phyloP scores from a whole-genome alignment of 2,888 invertebrate genomes.

The Tipula lateralis region DNA sequence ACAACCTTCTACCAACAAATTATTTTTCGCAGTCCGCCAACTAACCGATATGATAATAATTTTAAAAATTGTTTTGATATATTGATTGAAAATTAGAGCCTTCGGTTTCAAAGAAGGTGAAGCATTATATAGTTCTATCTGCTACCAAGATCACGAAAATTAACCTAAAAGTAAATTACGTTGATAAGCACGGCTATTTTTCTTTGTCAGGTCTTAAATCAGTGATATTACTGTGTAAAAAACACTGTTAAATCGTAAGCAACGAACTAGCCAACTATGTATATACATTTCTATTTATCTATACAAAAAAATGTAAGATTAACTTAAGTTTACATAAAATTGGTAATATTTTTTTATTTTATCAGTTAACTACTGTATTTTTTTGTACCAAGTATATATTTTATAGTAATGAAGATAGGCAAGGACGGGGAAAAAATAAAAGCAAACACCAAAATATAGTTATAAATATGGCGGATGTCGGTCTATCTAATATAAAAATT shows the following conservation, averaged over 20 bases:
- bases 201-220: too few species aligned
- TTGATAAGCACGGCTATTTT: too few species aligned
- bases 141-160: too few species aligned
- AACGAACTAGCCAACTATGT: background rate
- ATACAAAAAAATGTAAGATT: background rate
- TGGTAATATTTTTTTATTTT: background rate
- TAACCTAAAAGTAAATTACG: too few species aligned
- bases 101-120: too few species aligned
- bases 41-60: too few species aligned
- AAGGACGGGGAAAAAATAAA: constrained; percentile 4
- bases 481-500: background rate
- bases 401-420: background rate
- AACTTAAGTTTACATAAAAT: background rate
- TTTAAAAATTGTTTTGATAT: too few species aligned
- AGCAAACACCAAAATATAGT: background rate
- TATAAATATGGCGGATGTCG: constrained; percentile 24
- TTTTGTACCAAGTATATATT: background rate
- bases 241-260: background rate
- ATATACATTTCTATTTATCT: background rate
- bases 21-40: too few species aligned
- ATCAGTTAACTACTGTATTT: background rate
- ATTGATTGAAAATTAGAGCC: too few species aligned
- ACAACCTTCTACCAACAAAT: too few species aligned
- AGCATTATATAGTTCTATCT: too few species aligned
- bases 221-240: background rate